Evolutionary conservation across 1,140 invertebrate species (phyloP).

Genomic region (Lerema accius): DNA sequence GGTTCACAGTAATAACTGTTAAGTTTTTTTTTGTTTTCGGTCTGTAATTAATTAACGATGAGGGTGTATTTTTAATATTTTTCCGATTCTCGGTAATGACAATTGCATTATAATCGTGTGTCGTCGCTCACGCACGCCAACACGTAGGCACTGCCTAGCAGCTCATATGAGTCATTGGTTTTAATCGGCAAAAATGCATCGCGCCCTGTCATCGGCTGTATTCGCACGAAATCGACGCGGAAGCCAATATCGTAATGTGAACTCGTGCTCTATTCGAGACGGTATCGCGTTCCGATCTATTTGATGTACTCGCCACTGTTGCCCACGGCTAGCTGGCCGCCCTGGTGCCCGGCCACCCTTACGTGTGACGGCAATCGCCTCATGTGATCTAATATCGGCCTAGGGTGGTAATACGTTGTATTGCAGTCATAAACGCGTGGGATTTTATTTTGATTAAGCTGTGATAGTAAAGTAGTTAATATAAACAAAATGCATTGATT

Average conservation of each 20-base stretch:
- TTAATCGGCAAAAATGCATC: slow-evolving; percentile 56
- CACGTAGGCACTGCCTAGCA: not conserved
- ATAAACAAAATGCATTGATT: no score
- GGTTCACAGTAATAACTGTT: not conserved
- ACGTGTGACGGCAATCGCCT: slow-evolving; percentile 61
- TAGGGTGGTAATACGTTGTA: slow-evolving; percentile 13
- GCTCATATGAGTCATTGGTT: slow-evolving; percentile 31
- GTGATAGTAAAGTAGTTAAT: no score
- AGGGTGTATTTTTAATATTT: slow-evolving; percentile 1
- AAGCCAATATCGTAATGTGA: slow-evolving; percentile 77
- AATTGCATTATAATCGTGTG: slow-evolving; percentile 12
- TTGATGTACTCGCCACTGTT: slow-evolving; percentile 68
- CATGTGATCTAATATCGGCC: slow-evolving; percentile 59
- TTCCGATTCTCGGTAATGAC: slow-evolving; percentile 14
- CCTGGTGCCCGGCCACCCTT: slow-evolving; percentile 32
- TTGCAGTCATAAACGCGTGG: no score
- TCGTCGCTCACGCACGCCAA: slow-evolving; percentile 7
- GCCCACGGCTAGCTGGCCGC: not conserved
- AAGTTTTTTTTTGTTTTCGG: not conserved
- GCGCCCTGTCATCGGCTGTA: slow-evolving; percentile 47
- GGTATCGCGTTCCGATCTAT: slow-evolving; percentile 73
- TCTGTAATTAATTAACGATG: slow-evolving; percentile 7
- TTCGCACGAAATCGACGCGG: slow-evolving; percentile 65
- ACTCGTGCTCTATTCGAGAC: slow-evolving; percentile 58
- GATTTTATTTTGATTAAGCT: no score